These are phyloP conservation scores for Gandaritis pyraliata DNA, from an alignment of 2,888 invertebrate species.

Conservation along the genomic window DNA sequence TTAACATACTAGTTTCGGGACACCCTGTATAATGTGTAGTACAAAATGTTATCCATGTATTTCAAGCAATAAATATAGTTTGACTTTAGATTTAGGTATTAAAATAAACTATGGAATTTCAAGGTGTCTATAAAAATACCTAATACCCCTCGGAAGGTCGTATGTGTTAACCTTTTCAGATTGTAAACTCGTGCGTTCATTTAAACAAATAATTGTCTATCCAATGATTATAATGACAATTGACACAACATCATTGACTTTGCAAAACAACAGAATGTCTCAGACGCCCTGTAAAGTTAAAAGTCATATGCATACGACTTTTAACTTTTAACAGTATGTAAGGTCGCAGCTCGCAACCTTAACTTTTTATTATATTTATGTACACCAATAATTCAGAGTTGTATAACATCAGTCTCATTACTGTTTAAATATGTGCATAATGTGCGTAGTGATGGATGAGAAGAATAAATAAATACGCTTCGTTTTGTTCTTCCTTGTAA, in stretches of 20 bases:
- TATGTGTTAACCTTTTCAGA: slow-evolving; percentile 2
- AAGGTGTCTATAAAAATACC: too few relatives aligned
- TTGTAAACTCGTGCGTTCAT: slow-evolving; percentile 11
- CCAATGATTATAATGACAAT: slow-evolving; percentile 22
- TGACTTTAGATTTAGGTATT: too few relatives aligned
- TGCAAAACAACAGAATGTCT: slow-evolving; percentile 28
- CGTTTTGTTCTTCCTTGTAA: slow-evolving; percentile 21
- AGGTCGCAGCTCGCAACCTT: slow-evolving; percentile 47
- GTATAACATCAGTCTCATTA: slow-evolving; percentile 45
- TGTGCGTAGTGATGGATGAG: slow-evolving; percentile 33
- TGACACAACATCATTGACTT: slow-evolving; percentile 22
- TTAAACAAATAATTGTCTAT: slow-evolving; percentile 16
- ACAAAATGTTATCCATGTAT: too few relatives aligned
- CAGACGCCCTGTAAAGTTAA: slow-evolving; percentile 15
- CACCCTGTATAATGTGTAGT: too few relatives aligned
- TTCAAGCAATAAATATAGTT: too few relatives aligned
- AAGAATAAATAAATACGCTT: slow-evolving; percentile 29
- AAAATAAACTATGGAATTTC: too few relatives aligned
- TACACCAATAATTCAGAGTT: slow-evolving; percentile 45
- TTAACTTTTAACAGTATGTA: too few relatives aligned
- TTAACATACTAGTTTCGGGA: too few relatives aligned
- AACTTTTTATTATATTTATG: slow-evolving; percentile 49
- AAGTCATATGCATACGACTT: too few relatives aligned
- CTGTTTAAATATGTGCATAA: slow-evolving; percentile 39
- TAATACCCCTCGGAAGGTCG: too few relatives aligned